These are phyloP conservation scores for Heliconius ethilla DNA, from an alignment of 2,888 invertebrate species.

Conservation along the genomic window DNA sequence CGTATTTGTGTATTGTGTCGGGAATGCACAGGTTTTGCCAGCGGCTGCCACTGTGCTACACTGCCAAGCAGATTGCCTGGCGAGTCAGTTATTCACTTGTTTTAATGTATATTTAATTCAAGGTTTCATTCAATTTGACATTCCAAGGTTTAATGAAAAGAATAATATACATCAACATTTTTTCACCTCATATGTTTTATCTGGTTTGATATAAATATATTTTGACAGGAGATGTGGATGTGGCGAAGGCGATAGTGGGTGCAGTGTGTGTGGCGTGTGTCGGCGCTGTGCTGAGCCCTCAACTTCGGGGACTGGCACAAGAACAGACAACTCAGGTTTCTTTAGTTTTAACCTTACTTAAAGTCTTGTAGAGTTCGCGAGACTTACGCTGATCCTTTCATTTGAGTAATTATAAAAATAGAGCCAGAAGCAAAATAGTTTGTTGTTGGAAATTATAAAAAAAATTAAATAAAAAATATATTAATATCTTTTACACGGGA, in stretches of 20 bases:
- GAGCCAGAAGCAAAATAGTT: too few species aligned
- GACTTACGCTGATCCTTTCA: too few species aligned
- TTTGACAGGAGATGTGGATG: constrained; percentile 93
- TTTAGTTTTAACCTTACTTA: constrained; percentile 30
- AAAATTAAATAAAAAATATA: too few species aligned
- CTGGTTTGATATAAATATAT: constrained; percentile 40
- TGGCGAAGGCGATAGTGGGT: constrained; percentile 97
- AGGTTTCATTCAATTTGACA: too few species aligned
- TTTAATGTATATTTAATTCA: neutral
- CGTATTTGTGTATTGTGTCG: constrained; percentile 95
- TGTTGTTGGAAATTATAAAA: too few species aligned
- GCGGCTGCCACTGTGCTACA: constrained; percentile 89
- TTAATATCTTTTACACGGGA: too few species aligned
- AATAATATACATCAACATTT: neutral
- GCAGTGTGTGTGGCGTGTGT: constrained; percentile 95
- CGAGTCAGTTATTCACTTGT: constrained; percentile 83
- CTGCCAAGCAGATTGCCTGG: constrained; percentile 91
- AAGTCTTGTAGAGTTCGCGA: neutral
- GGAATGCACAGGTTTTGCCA: constrained; percentile 96
- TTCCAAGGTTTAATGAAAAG: neutral
- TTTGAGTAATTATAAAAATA: too few species aligned
- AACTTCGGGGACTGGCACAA: constrained; percentile 26
- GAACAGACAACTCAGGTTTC: constrained; percentile 41
- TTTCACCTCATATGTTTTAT: neutral
- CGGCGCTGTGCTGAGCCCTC: constrained; percentile 88